phyloP scores from a whole-genome alignment of 2,113 vertebrate genomes.

The Morone chrysops region DNA sequence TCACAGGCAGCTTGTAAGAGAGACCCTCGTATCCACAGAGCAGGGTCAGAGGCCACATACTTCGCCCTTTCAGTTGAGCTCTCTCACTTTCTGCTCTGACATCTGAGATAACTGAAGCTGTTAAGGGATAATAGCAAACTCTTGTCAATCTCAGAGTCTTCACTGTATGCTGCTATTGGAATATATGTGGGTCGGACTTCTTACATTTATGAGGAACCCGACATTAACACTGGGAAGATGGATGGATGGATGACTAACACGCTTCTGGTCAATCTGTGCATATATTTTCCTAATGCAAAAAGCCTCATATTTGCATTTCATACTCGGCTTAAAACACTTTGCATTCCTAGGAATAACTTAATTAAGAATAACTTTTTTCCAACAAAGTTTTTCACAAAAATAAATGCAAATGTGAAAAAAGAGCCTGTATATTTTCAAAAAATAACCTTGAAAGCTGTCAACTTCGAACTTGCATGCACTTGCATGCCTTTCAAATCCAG shows the following conservation, averaged over 20 bases:
- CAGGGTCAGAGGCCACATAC: constrained; percentile 43
- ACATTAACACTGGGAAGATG: too few relatives aligned
- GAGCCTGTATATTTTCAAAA: neutral
- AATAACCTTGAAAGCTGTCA: neutral
- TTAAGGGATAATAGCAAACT: constrained; percentile 5
- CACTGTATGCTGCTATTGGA: neutral
- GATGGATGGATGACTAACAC: neutral
- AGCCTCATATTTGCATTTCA: constrained; percentile 68
- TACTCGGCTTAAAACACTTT: neutral
- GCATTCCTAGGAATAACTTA: neutral
- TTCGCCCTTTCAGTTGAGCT: constrained; percentile 4
- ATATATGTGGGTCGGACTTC: neutral
- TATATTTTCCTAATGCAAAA: constrained; percentile 78
- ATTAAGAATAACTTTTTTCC: neutral
- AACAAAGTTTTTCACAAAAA: neutral
- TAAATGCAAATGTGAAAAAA: neutral
- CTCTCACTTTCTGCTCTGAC: constrained; percentile 56
- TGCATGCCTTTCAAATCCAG: constrained; percentile 72
- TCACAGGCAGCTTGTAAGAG: constrained; percentile 32
- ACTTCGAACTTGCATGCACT: neutral
- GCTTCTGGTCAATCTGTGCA: neutral
- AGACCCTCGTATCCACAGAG: constrained; percentile 9
- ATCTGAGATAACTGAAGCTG: constrained; percentile 8
- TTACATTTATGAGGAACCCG: neutral
- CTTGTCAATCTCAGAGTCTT: neutral